Conservation (phyloP, 2,888 invertebrate species). For the Patella caerulea region DNA sequence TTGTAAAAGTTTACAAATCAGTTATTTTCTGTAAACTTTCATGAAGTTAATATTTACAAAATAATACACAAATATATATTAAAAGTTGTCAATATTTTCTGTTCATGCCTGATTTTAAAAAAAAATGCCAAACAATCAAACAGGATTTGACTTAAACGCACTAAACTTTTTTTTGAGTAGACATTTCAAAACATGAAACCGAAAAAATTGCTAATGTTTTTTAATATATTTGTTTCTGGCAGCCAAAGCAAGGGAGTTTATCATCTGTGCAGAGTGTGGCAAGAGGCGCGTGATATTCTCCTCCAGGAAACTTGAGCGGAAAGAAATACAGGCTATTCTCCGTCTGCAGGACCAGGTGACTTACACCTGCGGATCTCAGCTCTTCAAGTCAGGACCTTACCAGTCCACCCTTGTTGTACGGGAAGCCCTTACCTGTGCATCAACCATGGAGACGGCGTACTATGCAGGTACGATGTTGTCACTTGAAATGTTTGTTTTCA, state of each 20-base stretch:
- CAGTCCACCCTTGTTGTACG: slow-evolving; percentile 10
- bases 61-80: too few species aligned
- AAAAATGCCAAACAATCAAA: too few species aligned
- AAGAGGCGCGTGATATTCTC: slow-evolving; percentile 9
- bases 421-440: slow-evolving; percentile 12
- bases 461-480: slow-evolving; percentile 2
- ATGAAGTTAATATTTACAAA: neutral
- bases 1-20: too few species aligned
- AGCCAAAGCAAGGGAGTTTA: slow-evolving; percentile 3
- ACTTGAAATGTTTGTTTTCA: too few species aligned
- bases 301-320: neutral
- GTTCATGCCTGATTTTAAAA: too few species aligned
- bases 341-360: too few species aligned
- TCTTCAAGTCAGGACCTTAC: neutral
- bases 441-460: slow-evolving; percentile 12
- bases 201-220: too few species aligned
- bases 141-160: too few species aligned
- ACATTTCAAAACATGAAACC: too few species aligned
- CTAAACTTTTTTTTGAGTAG: neutral
- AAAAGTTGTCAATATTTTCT: too few species aligned
- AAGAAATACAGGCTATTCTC: neutral
- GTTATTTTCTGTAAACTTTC: too few species aligned
- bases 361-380: slow-evolving; percentile 15
- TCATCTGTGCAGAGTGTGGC: slow-evolving; percentile 18
- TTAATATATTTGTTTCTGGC: too few species aligned